A percentile compares a stretch with the other conserved stretches of the same genome.
These are phyloP conservation scores for Drosophila borborema DNA, from an alignment of 2,888 invertebrate species.

Conservation along the genomic window DNA sequence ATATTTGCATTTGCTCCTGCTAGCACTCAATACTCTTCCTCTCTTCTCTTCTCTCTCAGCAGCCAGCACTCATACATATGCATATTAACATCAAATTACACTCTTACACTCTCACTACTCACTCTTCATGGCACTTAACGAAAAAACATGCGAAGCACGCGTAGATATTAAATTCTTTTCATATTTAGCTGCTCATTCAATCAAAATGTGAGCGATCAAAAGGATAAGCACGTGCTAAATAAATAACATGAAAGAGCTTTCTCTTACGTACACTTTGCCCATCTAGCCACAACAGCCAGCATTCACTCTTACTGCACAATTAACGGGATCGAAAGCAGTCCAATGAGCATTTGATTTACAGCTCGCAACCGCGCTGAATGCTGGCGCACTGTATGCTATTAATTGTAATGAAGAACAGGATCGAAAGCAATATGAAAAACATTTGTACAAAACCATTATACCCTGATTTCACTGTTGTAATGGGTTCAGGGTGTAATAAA, in stretches of 20 bases:
- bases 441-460: too few relatives aligned
- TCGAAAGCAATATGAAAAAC: background rate
- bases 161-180: background rate
- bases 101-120: background rate
- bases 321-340: conserved; percentile 1
- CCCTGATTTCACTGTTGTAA: background rate
- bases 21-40: background rate
- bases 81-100: background rate
- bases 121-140: background rate
- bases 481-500: background rate
- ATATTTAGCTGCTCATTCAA: background rate
- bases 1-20: background rate
- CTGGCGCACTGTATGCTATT: background rate
- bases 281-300: too few relatives aligned
- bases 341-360: background rate
- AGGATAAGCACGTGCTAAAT: background rate
- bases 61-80: background rate
- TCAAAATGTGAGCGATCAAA: background rate
- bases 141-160: background rate
- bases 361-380: background rate
- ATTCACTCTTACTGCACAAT: background rate
- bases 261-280: background rate
- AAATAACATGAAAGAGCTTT: background rate
- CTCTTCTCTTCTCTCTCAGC: background rate
- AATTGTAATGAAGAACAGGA: background rate